Evolutionary conservation across 2,113 vertebrate genomes (phyloP).

Genomic region (Emberiza fucata): DNA sequence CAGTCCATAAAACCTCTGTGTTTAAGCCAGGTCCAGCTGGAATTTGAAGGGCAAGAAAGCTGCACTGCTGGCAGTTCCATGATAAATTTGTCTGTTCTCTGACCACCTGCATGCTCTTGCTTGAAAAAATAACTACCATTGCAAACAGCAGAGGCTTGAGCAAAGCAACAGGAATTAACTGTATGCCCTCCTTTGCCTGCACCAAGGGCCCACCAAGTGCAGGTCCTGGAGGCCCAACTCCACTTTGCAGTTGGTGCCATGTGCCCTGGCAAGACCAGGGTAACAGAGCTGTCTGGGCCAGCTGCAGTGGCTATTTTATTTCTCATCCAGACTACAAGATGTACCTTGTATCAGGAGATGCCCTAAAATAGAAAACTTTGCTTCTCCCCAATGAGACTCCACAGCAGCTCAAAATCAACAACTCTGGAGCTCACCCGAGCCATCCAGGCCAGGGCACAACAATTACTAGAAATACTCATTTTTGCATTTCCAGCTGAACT

Average conservation of each 20-base stretch:
- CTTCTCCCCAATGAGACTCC: background rate
- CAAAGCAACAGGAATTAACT: background rate
- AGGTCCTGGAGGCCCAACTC: accelerated
- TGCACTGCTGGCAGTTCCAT: background rate
- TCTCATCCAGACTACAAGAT: background rate
- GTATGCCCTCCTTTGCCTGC: accelerated
- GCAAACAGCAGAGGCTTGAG: background rate
- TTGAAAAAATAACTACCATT: background rate
- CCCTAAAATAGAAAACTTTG: background rate
- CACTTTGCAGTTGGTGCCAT: accelerated
- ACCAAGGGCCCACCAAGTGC: accelerated
- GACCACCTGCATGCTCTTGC: background rate
- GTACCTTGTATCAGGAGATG: background rate
- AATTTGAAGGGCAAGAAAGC: background rate
- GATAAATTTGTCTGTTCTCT: background rate
- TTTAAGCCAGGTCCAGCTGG: background rate
- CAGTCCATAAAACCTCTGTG: background rate
- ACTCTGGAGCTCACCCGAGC: accelerated
- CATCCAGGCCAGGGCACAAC: background rate
- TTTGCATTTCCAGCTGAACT: background rate
- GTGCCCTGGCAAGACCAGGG: accelerated
- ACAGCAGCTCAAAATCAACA: background rate
- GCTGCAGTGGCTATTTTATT: background rate
- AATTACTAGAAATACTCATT: accelerated
- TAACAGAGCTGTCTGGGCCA: accelerated